Percentiles rank a stretch among this genome's conserved stretches.
Conservation (phyloP, 2,113 vertebrate genomes). For the Chionodraco myersi region DNA sequence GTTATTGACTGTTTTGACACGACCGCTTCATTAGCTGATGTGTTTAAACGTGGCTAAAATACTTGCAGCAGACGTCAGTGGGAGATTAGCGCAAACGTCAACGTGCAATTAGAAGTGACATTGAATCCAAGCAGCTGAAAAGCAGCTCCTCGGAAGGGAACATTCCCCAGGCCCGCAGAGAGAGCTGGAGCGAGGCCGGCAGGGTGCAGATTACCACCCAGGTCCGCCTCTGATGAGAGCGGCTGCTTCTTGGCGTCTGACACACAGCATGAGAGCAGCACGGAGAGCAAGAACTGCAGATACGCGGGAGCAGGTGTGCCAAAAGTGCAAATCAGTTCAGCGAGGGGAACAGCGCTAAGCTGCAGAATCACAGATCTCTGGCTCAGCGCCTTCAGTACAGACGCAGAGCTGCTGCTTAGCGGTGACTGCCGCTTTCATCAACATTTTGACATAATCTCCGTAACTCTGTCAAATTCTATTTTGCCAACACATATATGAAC, state of each 20-base stretch:
- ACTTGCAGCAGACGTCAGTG: constrained; percentile 32
- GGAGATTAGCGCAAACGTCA: constrained; percentile 63
- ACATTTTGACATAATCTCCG: constrained; percentile 67
- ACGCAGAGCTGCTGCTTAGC: constrained; percentile 23
- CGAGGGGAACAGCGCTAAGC: constrained; percentile 39
- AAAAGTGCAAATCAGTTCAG: constrained; percentile 62
- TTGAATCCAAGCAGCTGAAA: constrained; percentile 62
- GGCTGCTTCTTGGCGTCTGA: constrained; percentile 56
- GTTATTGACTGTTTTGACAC: constrained; percentile 27
- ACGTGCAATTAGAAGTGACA: constrained; percentile 66
- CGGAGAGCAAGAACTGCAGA: constrained; percentile 37
- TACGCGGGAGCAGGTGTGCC: constrained; percentile 67
- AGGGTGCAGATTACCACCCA: constrained; percentile 65
- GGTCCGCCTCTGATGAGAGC: constrained; percentile 59
- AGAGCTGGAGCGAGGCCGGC: constrained; percentile 60
- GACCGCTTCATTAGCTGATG: constrained; percentile 33
- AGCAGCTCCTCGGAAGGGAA: constrained; percentile 43
- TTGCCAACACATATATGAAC: constrained; percentile 20
- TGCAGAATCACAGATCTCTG: constrained; percentile 52
- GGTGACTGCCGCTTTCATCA: constrained; percentile 54
- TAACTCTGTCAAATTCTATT: constrained; percentile 58
- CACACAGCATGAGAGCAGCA: constrained; percentile 48
- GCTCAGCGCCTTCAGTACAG: constrained; percentile 30
- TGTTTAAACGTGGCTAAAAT: constrained; percentile 39
- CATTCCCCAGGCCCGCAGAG: constrained; percentile 70